Base-by-base conservation (phyloP, 1,140 invertebrate genomes). In the Stenopsyche tienmushanensis region DNA sequence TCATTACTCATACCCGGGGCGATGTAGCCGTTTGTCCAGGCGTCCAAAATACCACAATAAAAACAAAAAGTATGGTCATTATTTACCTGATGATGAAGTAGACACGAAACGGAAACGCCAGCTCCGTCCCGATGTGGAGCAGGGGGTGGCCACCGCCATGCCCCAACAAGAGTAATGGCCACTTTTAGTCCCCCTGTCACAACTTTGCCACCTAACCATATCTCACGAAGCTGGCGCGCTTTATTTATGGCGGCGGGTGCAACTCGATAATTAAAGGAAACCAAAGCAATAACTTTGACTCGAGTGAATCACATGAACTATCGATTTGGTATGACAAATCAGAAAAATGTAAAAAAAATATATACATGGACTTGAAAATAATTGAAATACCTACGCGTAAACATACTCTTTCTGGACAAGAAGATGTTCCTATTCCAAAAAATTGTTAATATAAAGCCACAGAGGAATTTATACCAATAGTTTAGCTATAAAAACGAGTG, bases 111-210 rank as follows among this genome's bases (percentile, higher is more conserved):
- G 44, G 44, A 47, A 47, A 47, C 55, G 29, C 55, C 17, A 24
- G 24, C 9, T 26, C 13, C 23, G 23, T 7, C 17, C 13, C 50
- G 45, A 17, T 24, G 24, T 7, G 3, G 20, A 8, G 18, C 24
- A 9, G 58, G 29, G 13, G 21, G 29, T 49, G 17, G 29, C 44
- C 15, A 34, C 13, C 29, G 29, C 29, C 5, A 34, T 34, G 20
- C 26, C 25, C 21, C 39, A 20, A 55, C n/a, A 66, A 67, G 66
- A 67, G 41, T 67, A 52, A 67, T 67, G 54, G 54, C 44, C 60
- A 66, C 58, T 66, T 62, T 66, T 66, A 66, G 65, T 62, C 18
- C 42, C 41, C 34, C 55, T n/a, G 59, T 67, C 65, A 41, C 65
- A 41, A 49, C 26, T 55, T 63, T 25, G 29, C 60, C 45, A 34